phyloP scores from a whole-genome alignment of 1,140 invertebrate species.

The Eciton burchellii region DNA sequence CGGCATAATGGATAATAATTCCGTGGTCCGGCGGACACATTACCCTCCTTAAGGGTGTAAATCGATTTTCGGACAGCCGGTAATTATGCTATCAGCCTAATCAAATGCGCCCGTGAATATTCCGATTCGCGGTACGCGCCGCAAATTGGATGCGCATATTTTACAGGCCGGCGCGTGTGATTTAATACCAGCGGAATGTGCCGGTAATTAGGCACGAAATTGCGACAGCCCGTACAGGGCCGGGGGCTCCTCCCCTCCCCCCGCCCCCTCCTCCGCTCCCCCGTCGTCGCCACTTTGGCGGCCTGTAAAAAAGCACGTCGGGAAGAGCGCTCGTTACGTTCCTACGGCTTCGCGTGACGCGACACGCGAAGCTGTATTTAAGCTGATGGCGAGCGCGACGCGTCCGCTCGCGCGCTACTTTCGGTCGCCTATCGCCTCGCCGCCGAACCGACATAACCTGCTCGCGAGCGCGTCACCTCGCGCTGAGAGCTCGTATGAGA shows the following conservation, averaged over 20 bases:
- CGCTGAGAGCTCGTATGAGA: no score
- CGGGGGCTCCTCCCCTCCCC: background rate
- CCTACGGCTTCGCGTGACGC: slow-evolving; percentile 39
- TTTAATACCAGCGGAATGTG: slow-evolving; percentile 49
- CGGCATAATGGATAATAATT: slow-evolving; percentile 5
- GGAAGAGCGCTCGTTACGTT: slow-evolving; percentile 52
- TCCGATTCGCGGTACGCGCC: slow-evolving; percentile 5
- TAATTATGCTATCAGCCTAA: slow-evolving; percentile 45
- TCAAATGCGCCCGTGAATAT: slow-evolving; percentile 45
- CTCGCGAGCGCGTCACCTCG: background rate
- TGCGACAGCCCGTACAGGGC: slow-evolving; percentile 33
- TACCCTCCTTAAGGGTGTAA: slow-evolving; percentile 8
- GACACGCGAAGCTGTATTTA: slow-evolving; percentile 63
- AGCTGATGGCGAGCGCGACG: slow-evolving; percentile 7
- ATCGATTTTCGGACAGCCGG: slow-evolving; percentile 30
- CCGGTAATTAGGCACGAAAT: slow-evolving; percentile 50
- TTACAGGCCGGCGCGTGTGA: slow-evolving; percentile 44
- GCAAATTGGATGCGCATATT: slow-evolving; percentile 55
- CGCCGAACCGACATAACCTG: no score
- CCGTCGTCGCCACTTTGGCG: slow-evolving; percentile 33
- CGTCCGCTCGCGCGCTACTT: background rate
- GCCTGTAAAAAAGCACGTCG: slow-evolving; percentile 32
- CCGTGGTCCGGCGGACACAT: background rate
- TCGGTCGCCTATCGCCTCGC: slow-evolving; percentile 15
- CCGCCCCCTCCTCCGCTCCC: slow-evolving; percentile 1